Evolutionary conservation across 1,140 invertebrate genomes (phyloP), one percentile per base, ranked within the genome.

Genomic region (Hestina assimilis): DNA sequence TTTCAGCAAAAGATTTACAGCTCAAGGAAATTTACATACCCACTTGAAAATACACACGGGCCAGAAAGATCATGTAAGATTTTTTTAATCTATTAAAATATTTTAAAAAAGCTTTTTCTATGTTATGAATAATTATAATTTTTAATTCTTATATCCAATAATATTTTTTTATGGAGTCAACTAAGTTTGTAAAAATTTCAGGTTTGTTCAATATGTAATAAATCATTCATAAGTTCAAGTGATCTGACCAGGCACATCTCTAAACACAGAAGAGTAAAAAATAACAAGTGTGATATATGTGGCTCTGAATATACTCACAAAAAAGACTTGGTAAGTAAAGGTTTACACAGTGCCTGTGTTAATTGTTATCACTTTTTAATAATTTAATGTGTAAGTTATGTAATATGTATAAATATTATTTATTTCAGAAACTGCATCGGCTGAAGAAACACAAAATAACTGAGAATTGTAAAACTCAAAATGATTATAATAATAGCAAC

Each of bases 211-310:
- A 86, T 93, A 0, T 95, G 94, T 64, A 90, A 90, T 11, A 95
- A 94, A 75, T 91, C 92, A 2, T 95, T 95, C 69, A 87, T 89
- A 48, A 86, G 87, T 21, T 87, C 87, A 1, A 93, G 94, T 58
- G 93, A 94, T 70, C 78, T 95, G 6, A 92, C 93, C 2, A 89
- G 93, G 40, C 94, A 96, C 66, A 91, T 93, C 70, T 90, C 91
- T 3, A 94, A 92, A 4, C 94, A 95, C 66, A 93, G 93, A 0
- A 93, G 93, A 0, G 90, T 94, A 31, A 94, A 93, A 69, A 92
- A 93, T 71, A 94, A 93, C 71, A 92, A 93, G 46, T 96, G 94
- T 72, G 92, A 95, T 66, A 79, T 94, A 1, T 96, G 94, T 71
- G 92, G 91, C 3, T 92, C 94, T 65, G 90, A 91, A 6, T 96